These are phyloP conservation scores for Andinoacara biseriatus DNA, from an alignment of 2,113 vertebrate genomes.

Conservation along the genomic window DNA sequence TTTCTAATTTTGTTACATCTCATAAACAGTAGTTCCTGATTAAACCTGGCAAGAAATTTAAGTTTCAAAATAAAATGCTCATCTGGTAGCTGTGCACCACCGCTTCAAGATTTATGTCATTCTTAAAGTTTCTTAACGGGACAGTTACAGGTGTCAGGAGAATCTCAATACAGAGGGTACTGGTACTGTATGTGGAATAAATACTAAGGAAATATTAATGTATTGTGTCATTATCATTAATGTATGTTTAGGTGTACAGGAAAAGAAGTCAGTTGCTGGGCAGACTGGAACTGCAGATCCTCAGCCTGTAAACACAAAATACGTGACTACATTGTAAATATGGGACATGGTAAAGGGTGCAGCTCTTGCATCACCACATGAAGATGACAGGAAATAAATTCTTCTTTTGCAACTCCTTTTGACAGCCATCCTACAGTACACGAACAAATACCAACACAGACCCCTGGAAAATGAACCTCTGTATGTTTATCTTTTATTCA, in stretches of 20 bases:
- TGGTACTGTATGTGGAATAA: constrained; percentile 1
- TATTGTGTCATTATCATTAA: background rate
- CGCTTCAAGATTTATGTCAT: background rate
- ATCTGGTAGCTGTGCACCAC: background rate
- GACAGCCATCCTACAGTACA: fast-evolving
- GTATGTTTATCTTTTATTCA: background rate
- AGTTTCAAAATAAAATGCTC: background rate
- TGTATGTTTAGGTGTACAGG: fast-evolving
- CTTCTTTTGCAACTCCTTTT: background rate
- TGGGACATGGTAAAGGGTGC: background rate
- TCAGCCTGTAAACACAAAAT: background rate
- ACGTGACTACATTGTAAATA: background rate
- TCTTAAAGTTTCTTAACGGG: background rate
- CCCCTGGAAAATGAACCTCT: background rate
- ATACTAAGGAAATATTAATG: background rate
- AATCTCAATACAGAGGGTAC: background rate
- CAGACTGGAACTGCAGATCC: background rate
- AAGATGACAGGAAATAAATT: background rate
- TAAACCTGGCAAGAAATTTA: constrained; percentile 20
- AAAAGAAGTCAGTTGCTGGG: background rate
- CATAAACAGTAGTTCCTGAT: background rate
- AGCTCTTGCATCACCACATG: too few species aligned
- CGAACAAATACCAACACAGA: background rate
- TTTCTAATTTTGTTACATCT: constrained; percentile 9
- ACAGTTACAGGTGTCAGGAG: background rate